These are phyloP conservation scores for Agrilus mali DNA, from an alignment of 2,888 invertebrate species.

Conservation along the genomic window DNA sequence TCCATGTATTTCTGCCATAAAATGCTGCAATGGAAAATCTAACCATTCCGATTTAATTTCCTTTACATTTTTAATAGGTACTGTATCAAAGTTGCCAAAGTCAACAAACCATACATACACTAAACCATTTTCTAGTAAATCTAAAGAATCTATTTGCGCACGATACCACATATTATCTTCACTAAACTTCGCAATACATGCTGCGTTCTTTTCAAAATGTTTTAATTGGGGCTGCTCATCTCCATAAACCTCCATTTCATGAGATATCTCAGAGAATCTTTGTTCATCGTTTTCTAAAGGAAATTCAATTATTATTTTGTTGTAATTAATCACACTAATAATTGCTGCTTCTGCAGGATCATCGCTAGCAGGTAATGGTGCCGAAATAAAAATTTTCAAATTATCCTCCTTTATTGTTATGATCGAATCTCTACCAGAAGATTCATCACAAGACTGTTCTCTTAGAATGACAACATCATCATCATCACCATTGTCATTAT, in stretches of 20 bases:
- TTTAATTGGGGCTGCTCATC: conserved; percentile 33
- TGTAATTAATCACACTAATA: conserved; percentile 23
- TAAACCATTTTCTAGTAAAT: conserved; percentile 22
- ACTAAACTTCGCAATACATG: conserved; percentile 50
- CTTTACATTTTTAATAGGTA: conserved; percentile 35
- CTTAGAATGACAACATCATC: conserved; percentile 25
- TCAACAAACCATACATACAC: conserved; percentile 61
- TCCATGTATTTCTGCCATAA: conserved; percentile 36
- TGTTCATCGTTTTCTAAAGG: neutral
- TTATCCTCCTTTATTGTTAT: no score
- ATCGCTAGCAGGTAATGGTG: no score
- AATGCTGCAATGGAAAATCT: conserved; percentile 38
- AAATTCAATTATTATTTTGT: conserved; percentile 20
- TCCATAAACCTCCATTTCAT: conserved; percentile 38
- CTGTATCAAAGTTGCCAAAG: conserved; percentile 53
- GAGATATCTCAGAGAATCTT: conserved; percentile 28
- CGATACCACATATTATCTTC: conserved; percentile 61
- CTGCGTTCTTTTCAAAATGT: conserved; percentile 36
- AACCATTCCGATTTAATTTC: conserved; percentile 39
- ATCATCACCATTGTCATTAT: conserved; percentile 5
- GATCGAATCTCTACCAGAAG: no score
- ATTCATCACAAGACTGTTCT: conserved; percentile 14
- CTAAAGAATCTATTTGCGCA: conserved; percentile 45
- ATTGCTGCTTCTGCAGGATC: conserved; percentile 22
- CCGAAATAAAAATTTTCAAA: no score